A percentile compares a stretch with the other conserved stretches of the same genome.
Evolutionary conservation across 37 sponge, comb jelly and placozoan genomes (phyloP).

Genomic region (Aplysina aerophoba): DNA sequence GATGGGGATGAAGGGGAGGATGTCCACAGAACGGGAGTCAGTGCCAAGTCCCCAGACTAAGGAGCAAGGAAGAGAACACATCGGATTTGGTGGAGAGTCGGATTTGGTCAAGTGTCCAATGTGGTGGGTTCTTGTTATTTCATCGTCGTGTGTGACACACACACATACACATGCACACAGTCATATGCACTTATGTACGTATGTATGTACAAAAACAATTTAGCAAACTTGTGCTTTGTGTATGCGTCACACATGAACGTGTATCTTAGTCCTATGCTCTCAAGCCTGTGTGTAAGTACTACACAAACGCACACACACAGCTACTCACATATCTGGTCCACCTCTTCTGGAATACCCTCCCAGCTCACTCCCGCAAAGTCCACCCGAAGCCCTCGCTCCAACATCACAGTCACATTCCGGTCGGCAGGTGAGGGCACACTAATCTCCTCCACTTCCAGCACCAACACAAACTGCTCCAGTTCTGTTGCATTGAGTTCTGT

Average conservation of each 20-base stretch:
- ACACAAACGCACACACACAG: conserved; percentile 26
- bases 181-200: background rate
- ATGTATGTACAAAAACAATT: too few relatives aligned
- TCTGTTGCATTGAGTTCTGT: conserved; percentile 60
- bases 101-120: too few relatives aligned
- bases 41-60: conserved; percentile 83
- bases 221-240: too few relatives aligned
- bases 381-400: conserved; percentile 20
- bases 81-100: too few relatives aligned
- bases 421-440: conserved; percentile 3
- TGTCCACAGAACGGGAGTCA: conserved; percentile 31
- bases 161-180: background rate
- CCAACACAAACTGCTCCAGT: conserved; percentile 41
- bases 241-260: too few relatives aligned
- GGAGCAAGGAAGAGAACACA: too few relatives aligned
- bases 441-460: conserved; percentile 22
- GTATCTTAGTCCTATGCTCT: too few relatives aligned
- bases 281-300: background rate
- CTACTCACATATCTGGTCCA: conserved; percentile 70
- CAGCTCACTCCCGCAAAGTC: conserved; percentile 47
- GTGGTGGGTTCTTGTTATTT: too few relatives aligned
- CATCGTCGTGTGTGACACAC: too few relatives aligned
- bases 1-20: conserved; percentile 68
- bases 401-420: conserved; percentile 21
- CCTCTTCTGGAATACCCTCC: conserved; percentile 59